These are phyloP conservation scores for Sebastes schlegelii DNA, from an alignment of 2,113 vertebrate species.

Conservation along the genomic window DNA sequence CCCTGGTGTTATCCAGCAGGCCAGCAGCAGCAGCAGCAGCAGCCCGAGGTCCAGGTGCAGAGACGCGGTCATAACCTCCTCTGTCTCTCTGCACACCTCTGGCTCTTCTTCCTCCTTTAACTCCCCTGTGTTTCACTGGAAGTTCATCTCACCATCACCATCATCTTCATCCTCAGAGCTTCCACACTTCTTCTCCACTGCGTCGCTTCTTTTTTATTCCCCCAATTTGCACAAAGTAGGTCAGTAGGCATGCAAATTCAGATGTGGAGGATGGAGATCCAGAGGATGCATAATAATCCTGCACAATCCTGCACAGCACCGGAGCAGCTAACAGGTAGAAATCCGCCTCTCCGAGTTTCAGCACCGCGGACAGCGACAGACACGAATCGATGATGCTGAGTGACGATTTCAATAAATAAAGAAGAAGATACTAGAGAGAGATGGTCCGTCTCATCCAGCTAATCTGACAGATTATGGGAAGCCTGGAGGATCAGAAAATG, in stretches of 20 bases:
- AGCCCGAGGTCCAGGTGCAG: conserved; percentile 61
- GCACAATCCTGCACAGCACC: not conserved
- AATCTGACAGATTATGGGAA: conserved; percentile 29
- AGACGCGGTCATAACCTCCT: conserved; percentile 66
- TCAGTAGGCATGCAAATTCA: conserved; percentile 41
- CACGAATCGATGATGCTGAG: too few relatives aligned
- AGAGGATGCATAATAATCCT: too few relatives aligned
- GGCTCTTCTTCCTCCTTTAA: conserved; percentile 22
- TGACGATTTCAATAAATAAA: not conserved
- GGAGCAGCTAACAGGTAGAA: conserved; percentile 73
- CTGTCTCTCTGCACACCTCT: conserved; percentile 21
- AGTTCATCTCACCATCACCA: conserved; percentile 29
- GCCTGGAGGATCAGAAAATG: conserved; percentile 38
- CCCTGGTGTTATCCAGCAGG: conserved; percentile 58
- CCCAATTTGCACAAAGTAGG: conserved; percentile 58
- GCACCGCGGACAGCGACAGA: conserved; percentile 19
- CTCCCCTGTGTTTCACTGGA: conserved; percentile 39
- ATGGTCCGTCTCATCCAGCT: conserved; percentile 12
- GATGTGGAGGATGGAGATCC: not conserved
- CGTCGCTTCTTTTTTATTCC: not conserved
- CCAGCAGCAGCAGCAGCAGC: conserved; percentile 64
- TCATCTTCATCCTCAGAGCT: conserved; percentile 10
- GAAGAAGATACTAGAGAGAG: not conserved
- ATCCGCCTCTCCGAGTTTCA: conserved; percentile 18
- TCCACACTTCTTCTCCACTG: not conserved